Percentiles rank a stretch among this genome's conserved stretches.
These are phyloP conservation scores for Protobothrops flavoviridis DNA, from an alignment of 2,113 vertebrate genomes.

Conservation along the genomic window DNA sequence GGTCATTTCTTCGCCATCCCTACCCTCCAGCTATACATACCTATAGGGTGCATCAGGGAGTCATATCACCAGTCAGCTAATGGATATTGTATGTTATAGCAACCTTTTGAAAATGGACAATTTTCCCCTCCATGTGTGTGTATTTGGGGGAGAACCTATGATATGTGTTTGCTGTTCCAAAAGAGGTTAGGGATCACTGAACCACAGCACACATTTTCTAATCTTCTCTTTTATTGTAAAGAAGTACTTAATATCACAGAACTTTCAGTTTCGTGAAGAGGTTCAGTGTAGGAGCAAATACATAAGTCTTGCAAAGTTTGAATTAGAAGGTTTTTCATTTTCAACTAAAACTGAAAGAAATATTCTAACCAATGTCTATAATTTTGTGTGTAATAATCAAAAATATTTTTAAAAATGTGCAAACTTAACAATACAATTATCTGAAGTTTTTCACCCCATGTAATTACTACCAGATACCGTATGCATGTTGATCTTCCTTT, in stretches of 20 bases:
- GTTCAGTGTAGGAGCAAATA: neutral
- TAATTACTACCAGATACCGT: neutral
- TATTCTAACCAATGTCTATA: neutral
- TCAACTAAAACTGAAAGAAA: neutral
- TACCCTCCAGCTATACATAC: neutral
- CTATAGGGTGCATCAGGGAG: neutral
- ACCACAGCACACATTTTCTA: neutral
- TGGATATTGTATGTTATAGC: neutral
- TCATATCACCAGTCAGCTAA: neutral
- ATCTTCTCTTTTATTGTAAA: neutral
- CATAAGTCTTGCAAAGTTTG: neutral
- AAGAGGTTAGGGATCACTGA: neutral
- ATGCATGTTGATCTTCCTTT: slow-evolving; percentile 24
- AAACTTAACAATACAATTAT: neutral
- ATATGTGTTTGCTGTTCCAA: neutral
- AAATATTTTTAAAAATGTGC: neutral
- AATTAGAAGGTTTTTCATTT: neutral
- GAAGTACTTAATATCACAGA: neutral
- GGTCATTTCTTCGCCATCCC: neutral
- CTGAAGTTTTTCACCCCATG: neutral
- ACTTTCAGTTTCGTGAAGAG: neutral
- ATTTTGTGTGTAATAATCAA: neutral
- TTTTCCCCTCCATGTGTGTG: too few species aligned
- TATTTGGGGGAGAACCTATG: neutral
- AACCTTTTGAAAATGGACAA: neutral